Base-by-base conservation (phyloP, 2,888 invertebrate genomes). In the Philereme transversata region DNA sequence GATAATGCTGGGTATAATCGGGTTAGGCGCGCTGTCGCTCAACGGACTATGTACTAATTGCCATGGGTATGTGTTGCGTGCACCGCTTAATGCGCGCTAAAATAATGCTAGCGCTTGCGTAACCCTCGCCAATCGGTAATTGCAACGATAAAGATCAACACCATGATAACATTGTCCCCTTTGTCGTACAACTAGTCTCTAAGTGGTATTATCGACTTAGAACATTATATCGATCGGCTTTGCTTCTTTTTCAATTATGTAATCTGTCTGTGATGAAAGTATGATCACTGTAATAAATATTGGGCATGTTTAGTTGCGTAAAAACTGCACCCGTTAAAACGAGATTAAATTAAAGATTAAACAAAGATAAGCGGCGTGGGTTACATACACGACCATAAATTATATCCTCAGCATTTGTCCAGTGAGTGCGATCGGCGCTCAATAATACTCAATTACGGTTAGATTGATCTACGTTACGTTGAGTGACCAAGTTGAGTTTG, bases 1-100 rank as follows among this genome's bases (percentile, higher is more conserved):
- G 87, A 87, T 87, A 87, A 83, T 82, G 79, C 83, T 78, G 77
- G 78, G 76, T 79, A 81, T 89, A 89, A 90, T 88, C 87, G 82
- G 81, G 83, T 90, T 87, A 86, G 84, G 81, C 81, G 84, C 86
- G 87, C 86, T 86, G 87, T 90, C 88, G 85, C 84, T 90, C 87
- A 88, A 80, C 69, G 78, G 79, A 77, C 84, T 84, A 83, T 84
- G 83, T 84, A 83, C 87, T 89, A 88, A 90, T 90, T 88, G 87
- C 84, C 77, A 78, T 78, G 82, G 81, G 78, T 84, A 81, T 86
- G 79, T 84, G 84, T 84, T 83, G 83, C 78, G 81, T 79, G 77
- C 76, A 79, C 82, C 81, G 83, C 80, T 82, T 83, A 82, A 83
- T 84, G 80, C 79, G 76, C 72, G 78, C 79, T 84, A 81, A 86